Evolutionary conservation across 2,113 vertebrate genomes (phyloP), one percentile per base, ranked within the genome.

Genomic region (Osmerus mordax): DNA sequence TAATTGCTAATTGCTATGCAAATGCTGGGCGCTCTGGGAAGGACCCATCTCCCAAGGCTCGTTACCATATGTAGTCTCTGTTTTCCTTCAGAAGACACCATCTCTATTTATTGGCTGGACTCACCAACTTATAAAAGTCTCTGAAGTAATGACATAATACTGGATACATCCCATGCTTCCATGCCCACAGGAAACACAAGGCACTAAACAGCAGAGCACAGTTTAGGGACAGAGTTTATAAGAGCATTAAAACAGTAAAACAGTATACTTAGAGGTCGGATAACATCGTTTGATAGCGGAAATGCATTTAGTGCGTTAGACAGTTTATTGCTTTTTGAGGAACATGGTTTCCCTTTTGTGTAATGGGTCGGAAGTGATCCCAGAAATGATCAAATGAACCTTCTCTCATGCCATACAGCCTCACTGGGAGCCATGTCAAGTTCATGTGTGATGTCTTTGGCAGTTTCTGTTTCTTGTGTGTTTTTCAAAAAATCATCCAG

Each of bases 1-100:
- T 76, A 81, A 83, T 81, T 78, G 67, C 73, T 74, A 74, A 83
- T 81, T 78, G 67, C 73, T 74, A 74, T 81, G 69, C 71, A 80
- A 76, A 81, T 78, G 51, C 11, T 53, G 19, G 29, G n/a, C 53
- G 32, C 64, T 28, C 47, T 3, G 23, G 55, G 71, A 63, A 47
- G 54, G 28, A 47, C 19, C 73, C 12, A 47, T 73, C 75, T 80
- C 69, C 70, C 55, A 64, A 55, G 67, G 36, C 69, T 67, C 8
- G 6, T 1, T 41, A 41, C 5, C 54, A 78, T 55, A 54, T 67
- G 47, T 69, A 14, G 61, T 12, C 61, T 16, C 28, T 63, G 25
- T 7, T 18, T 32, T 25, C 13, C 61, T 8, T 28, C 58, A 23
- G 58, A 21, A 60, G 19, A 60, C 21, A 25, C 21, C 21, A 19